Percentiles rank a stretch among this genome's conserved stretches.
Conservation (phyloP, 1,140 invertebrate genomes). For the Drosophila orosa region DNA sequence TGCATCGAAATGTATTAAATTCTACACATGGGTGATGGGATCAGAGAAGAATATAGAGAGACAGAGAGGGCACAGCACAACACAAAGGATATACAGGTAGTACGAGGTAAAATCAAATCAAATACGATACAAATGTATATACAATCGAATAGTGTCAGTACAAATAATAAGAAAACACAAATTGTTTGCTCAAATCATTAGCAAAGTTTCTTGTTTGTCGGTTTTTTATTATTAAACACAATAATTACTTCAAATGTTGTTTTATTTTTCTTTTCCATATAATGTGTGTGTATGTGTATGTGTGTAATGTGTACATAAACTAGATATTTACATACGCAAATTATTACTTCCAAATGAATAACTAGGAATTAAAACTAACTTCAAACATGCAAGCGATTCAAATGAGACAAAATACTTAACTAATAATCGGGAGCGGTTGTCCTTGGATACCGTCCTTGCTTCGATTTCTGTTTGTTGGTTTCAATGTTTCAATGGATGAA, state of each 20-base stretch:
- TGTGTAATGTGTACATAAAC: constrained; percentile 62
- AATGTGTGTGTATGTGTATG: constrained; percentile 41
- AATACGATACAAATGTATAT: constrained; percentile 33
- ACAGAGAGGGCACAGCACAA: constrained; percentile 57
- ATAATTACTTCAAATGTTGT: constrained; percentile 70
- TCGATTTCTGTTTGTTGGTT: constrained; percentile 17
- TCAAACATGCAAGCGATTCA: constrained; percentile 73
- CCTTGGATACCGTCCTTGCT: constrained; percentile 15
- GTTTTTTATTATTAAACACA: constrained; percentile 80
- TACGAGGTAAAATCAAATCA: constrained; percentile 38
- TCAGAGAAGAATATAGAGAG: constrained; percentile 31
- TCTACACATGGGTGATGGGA: constrained; percentile 43
- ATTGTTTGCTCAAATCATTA: constrained; percentile 62
- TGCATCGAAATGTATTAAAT: constrained; percentile 44
- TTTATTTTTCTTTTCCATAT: constrained; percentile 59
- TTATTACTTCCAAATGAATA: constrained; percentile 74
- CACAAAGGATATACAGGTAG: constrained; percentile 48
- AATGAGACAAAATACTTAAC: constrained; percentile 56
- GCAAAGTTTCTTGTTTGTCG: constrained; percentile 62
- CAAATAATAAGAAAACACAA: constrained; percentile 73
- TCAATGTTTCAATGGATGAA: constrained; percentile 42
- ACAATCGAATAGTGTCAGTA: constrained; percentile 38
- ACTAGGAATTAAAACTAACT: constrained; percentile 71
- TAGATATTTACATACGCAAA: constrained; percentile 79
- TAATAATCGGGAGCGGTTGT: constrained; percentile 31